Percentiles rank a stretch among this genome's conserved stretches.
Conservation (phyloP, 1,140 invertebrate genomes). For the Acyrthosiphon pisum region DNA sequence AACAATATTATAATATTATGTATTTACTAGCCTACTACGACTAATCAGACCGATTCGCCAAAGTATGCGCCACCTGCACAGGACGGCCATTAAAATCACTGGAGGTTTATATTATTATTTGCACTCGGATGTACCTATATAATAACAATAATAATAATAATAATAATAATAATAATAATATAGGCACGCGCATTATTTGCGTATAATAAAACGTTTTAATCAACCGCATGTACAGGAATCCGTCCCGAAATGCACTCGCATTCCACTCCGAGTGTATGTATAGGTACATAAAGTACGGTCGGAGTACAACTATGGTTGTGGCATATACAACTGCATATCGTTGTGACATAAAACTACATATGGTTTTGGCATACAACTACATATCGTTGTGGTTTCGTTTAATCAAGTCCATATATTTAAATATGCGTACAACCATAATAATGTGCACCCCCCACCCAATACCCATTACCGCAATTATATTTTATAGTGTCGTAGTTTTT, state of each 20-base stretch:
- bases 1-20: too few relatives aligned
- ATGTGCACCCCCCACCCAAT: too few relatives aligned
- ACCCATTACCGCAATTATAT: too few relatives aligned
- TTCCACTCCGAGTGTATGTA: neutral
- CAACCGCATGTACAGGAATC: neutral
- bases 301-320: too few relatives aligned
- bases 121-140: neutral
- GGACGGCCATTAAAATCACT: neutral
- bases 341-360: too few relatives aligned
- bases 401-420: neutral
- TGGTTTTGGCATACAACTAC: too few relatives aligned
- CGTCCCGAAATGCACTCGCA: neutral
- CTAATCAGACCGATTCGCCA: neutral
- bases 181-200: neutral
- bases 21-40: too few relatives aligned
- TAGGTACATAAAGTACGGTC: neutral
- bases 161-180: neutral
- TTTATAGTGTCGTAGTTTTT: too few relatives aligned
- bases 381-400: neutral
- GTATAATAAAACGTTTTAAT: neutral
- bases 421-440: too few relatives aligned
- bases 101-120: neutral
- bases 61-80: neutral
- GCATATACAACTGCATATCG: too few relatives aligned
- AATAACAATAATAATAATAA: neutral